Evolutionary conservation across 2,888 invertebrate genomes (phyloP).

Genomic region (Neria commutata): DNA sequence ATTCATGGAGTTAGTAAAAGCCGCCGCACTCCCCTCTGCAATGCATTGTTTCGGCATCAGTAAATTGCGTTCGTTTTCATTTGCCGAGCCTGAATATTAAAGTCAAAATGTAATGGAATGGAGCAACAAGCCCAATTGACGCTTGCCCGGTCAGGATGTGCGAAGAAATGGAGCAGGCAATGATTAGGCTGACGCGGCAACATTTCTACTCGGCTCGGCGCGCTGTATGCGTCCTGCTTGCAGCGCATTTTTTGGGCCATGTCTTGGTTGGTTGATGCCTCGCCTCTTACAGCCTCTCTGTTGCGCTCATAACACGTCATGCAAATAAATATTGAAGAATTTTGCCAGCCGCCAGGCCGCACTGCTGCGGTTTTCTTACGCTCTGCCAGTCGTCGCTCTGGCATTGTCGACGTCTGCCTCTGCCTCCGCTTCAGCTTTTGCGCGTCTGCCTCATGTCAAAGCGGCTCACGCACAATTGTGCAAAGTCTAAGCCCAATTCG

Average conservation of each 20-base stretch:
- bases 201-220: background rate
- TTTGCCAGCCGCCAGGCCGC: background rate
- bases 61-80: too few species aligned
- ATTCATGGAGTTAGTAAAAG: too few species aligned
- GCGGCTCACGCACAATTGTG: constrained; percentile 12
- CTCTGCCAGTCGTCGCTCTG: too few species aligned
- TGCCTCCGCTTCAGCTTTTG: constrained; percentile 3
- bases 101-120: too few species aligned
- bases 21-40: too few species aligned
- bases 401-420: background rate
- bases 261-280: background rate
- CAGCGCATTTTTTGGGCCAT: background rate
- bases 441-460: constrained; percentile 10
- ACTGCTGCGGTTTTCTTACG: background rate
- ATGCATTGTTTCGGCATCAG: background rate
- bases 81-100: too few species aligned
- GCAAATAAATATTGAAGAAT: constrained; percentile 3
- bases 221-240: background rate
- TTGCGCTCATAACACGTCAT: background rate
- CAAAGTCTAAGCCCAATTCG: constrained; percentile 9
- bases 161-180: background rate
- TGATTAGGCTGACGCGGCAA: constrained; percentile 1
- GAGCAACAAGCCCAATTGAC: background rate
- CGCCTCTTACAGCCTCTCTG: background rate
- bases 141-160: background rate